A percentile compares a stretch with the other conserved stretches of the same genome.
phyloP scores from a whole-genome alignment of 2,113 vertebrate genomes.

The Orientallactaga bullata region DNA sequence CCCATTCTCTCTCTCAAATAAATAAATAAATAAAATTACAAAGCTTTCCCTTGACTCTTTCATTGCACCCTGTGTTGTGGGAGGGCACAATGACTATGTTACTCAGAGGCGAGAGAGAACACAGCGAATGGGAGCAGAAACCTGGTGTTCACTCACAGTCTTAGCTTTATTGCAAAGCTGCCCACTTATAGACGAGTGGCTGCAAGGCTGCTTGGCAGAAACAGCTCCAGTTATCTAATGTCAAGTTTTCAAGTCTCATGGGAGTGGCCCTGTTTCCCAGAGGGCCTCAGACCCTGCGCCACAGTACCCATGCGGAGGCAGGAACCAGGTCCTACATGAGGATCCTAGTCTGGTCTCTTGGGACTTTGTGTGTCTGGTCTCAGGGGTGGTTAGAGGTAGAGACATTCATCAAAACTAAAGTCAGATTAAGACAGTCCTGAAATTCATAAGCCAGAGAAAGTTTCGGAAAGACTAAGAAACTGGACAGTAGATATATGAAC shows the following conservation, averaged over 20 bases:
- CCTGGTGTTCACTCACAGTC: neutral
- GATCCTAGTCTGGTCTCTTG: neutral
- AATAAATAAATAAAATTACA: neutral
- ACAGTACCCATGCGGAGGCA: accelerated
- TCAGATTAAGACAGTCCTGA: conserved; percentile 5
- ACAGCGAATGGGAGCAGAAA: neutral
- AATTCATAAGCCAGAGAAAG: conserved; percentile 20
- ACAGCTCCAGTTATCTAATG: neutral
- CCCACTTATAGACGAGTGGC: neutral
- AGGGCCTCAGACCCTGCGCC: neutral
- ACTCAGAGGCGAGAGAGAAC: neutral
- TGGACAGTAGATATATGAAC: neutral
- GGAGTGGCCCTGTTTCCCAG: neutral
- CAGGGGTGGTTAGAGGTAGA: neutral
- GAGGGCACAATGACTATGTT: neutral
- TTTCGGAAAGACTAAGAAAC: neutral
- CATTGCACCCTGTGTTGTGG: neutral
- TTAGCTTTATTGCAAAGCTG: neutral
- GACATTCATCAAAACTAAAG: conserved; percentile 43
- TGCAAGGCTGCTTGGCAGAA: neutral
- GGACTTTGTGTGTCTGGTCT: neutral
- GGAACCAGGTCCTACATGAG: neutral
- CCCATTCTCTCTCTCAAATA: too few relatives aligned
- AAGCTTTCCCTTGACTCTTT: neutral
- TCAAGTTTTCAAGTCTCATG: neutral